Percentiles rank a stretch among this genome's conserved stretches.
Evolutionary conservation across 2,888 invertebrate species (phyloP).

Genomic region (Ametastegia equiseti): DNA sequence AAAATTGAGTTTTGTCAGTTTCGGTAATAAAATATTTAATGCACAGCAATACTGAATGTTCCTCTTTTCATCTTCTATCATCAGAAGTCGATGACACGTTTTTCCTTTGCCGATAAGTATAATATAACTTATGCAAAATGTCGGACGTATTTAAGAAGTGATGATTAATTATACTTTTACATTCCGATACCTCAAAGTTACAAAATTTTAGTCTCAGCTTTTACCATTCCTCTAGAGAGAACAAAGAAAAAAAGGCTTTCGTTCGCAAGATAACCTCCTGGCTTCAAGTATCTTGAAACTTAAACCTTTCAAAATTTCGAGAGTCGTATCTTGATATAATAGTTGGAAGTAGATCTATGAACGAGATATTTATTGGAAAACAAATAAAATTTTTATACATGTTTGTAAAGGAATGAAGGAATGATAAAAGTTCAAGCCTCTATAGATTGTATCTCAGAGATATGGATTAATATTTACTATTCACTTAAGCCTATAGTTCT

Average conservation of each 20-base stretch:
- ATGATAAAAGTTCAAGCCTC: slow-evolving; percentile 1
- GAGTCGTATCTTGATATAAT: neutral
- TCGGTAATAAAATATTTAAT: slow-evolving; percentile 30
- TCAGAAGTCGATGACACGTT: slow-evolving; percentile 24
- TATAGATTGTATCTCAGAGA: slow-evolving; percentile 10
- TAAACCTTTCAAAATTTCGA: neutral
- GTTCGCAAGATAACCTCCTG: neutral
- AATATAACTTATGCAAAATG: slow-evolving; percentile 24
- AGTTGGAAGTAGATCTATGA: neutral
- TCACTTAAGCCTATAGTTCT: slow-evolving; percentile 43
- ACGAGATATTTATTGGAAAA: neutral
- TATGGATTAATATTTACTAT: slow-evolving; percentile 37
- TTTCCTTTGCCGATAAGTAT: neutral
- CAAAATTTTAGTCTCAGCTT: slow-evolving; percentile 5
- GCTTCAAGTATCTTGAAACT: neutral
- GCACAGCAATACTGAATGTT: slow-evolving; percentile 41
- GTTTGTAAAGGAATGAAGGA: neutral
- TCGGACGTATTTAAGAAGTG: slow-evolving; percentile 40
- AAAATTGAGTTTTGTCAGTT: slow-evolving; percentile 11
- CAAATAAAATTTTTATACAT: neutral
- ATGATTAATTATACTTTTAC: slow-evolving; percentile 39
- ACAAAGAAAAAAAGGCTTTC: neutral
- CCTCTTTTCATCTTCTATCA: neutral
- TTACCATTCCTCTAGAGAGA: slow-evolving; percentile 4
- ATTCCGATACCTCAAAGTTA: slow-evolving; percentile 20